A percentile compares a stretch with the other conserved stretches of the same genome.
Conservation (phyloP, 2,888 invertebrate species). For the Orchestes rusci region DNA sequence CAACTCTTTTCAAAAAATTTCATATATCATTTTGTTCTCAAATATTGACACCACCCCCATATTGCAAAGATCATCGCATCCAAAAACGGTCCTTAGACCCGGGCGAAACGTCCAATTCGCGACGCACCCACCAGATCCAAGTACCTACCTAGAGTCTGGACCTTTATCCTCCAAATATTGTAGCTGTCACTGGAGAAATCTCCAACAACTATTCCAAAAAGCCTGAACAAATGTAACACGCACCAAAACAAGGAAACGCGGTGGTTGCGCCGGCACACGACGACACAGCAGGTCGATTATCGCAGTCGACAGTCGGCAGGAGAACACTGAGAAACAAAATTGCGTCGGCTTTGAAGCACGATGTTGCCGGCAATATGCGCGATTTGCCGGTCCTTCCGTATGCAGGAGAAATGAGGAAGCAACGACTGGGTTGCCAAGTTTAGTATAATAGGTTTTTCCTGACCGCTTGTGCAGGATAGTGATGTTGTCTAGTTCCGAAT, state of each 20-base stretch:
- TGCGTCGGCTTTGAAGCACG: slow-evolving; percentile 12
- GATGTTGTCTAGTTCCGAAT: too few relatives aligned
- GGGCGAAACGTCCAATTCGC: too few relatives aligned
- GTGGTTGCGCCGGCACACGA: slow-evolving; percentile 11
- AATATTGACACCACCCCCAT: too few relatives aligned
- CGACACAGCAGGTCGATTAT: slow-evolving; percentile 14
- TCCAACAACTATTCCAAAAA: slow-evolving; percentile 4
- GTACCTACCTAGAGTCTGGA: neutral
- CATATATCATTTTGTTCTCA: too few relatives aligned
- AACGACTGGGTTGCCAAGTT: slow-evolving; percentile 12
- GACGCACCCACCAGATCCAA: too few relatives aligned
- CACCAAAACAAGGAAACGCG: slow-evolving; percentile 12
- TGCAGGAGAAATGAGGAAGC: slow-evolving; percentile 21
- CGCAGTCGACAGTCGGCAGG: slow-evolving; percentile 9
- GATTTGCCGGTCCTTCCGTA: slow-evolving; percentile 21
- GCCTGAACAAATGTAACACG: slow-evolving; percentile 12
- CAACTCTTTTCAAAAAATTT: too few relatives aligned
- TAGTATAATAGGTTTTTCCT: neutral
- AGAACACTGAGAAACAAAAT: slow-evolving; percentile 9
- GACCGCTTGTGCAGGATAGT: too few relatives aligned
- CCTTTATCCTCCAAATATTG: neutral
- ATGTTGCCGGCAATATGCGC: slow-evolving; percentile 16
- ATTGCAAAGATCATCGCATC: too few relatives aligned
- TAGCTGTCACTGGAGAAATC: neutral
- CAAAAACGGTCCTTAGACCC: too few relatives aligned